Percentiles rank a stretch among this genome's conserved stretches.
Conservation (phyloP, 2,797 vertebrate genomes). For the Hoplostethus mediterraneus region DNA sequence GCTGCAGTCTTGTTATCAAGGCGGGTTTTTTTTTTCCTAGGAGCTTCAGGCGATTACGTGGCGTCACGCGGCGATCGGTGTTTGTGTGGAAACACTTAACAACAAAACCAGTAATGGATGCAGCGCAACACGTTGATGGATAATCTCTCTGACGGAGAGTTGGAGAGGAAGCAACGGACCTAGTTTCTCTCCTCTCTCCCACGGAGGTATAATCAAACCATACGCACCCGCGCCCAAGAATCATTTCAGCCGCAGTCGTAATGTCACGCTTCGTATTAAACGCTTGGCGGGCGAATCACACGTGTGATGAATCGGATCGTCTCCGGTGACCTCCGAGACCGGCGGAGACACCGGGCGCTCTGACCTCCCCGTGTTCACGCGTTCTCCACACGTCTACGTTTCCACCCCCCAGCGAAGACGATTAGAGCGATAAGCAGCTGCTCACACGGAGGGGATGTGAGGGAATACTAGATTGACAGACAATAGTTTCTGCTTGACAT, state of each 20-base stretch:
- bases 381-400: slow-evolving; percentile 27
- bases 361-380: slow-evolving; percentile 56
- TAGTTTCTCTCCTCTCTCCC: slow-evolving; percentile 31
- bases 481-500: neutral
- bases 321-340: slow-evolving; percentile 44
- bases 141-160: slow-evolving; percentile 52
- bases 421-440: neutral
- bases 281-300: slow-evolving; percentile 58
- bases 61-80: slow-evolving; percentile 56
- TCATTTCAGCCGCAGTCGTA: slow-evolving; percentile 49
- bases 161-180: slow-evolving; percentile 15
- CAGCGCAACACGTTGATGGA: slow-evolving; percentile 56
- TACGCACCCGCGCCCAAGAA: slow-evolving; percentile 33
- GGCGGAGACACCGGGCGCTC: neutral
- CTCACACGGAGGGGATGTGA: neutral
- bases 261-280: slow-evolving; percentile 65
- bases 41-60: slow-evolving; percentile 61
- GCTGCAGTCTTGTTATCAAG: slow-evolving; percentile 52
- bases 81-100: slow-evolving; percentile 64
- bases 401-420: too few species aligned
- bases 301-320: slow-evolving; percentile 66
- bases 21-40: slow-evolving; percentile 69
- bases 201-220: slow-evolving; percentile 52
- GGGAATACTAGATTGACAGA: too few species aligned
- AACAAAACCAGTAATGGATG: slow-evolving; percentile 41